Conservation (phyloP, 1,140 invertebrate species). For the Drosophila asahinai region DNA sequence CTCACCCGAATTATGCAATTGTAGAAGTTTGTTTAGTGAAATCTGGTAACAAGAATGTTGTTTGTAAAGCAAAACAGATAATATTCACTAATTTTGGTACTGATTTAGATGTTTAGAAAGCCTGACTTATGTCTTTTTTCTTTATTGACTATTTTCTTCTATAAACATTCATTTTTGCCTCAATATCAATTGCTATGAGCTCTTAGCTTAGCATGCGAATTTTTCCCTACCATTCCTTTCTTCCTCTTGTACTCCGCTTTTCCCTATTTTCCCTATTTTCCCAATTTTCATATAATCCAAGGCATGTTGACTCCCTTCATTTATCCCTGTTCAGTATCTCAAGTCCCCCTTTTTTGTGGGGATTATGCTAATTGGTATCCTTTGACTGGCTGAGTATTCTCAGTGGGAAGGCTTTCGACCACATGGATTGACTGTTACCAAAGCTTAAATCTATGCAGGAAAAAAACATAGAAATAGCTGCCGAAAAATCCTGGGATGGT, state of each 20-base stretch:
- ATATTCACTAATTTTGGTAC: not conserved
- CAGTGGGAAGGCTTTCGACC: not conserved
- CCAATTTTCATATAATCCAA: not conserved
- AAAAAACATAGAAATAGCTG: not conserved
- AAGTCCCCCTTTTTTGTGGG: not conserved
- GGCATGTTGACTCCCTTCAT: not conserved
- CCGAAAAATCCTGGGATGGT: not conserved
- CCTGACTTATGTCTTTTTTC: not conserved
- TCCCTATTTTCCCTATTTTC: not conserved
- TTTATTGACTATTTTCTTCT: not conserved
- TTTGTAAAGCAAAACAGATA: not conserved
- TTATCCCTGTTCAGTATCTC: not conserved
- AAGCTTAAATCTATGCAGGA: not conserved
- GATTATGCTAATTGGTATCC: conserved; percentile 35
- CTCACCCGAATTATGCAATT: conserved; percentile 3
- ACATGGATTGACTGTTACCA: not conserved
- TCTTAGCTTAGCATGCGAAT: not conserved
- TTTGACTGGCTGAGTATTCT: conserved; percentile 15
- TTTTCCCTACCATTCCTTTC: not conserved
- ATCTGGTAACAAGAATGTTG: not conserved
- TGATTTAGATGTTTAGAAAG: not conserved
- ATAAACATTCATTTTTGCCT: not conserved
- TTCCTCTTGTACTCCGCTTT: not conserved
- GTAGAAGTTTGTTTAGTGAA: not conserved
- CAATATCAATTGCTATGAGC: not conserved